These are phyloP conservation scores for Mesodorylaimus sp. DNA, from an alignment of 2,888 invertebrate genomes.

Conservation along the genomic window DNA sequence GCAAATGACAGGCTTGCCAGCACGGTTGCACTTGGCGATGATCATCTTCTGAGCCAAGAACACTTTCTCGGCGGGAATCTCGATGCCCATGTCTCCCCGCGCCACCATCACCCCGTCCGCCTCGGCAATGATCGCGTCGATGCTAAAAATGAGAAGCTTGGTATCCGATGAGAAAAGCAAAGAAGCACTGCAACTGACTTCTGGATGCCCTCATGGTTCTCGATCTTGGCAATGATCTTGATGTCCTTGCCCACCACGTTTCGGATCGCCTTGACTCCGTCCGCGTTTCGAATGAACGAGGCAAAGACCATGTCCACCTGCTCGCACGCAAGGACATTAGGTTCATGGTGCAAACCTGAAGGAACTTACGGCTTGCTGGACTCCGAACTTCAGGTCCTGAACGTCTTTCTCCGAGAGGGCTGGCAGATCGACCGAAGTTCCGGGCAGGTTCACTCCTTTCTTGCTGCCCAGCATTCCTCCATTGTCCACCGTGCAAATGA, in stretches of 20 bases:
- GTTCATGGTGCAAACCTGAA: too few relatives aligned
- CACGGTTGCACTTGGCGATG: slow-evolving; percentile 86
- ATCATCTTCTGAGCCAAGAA: slow-evolving; percentile 94
- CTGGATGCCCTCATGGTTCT: slow-evolving; percentile 88
- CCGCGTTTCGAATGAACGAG: slow-evolving; percentile 81
- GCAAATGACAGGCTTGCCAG: slow-evolving; percentile 90
- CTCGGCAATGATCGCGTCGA: slow-evolving; percentile 76
- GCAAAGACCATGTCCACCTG: slow-evolving; percentile 86
- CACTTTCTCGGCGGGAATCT: slow-evolving; percentile 84
- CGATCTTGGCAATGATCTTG: slow-evolving; percentile 90
- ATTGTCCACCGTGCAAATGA: slow-evolving; percentile 73
- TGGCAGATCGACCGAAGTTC: slow-evolving; percentile 80
- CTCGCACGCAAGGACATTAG: too few relatives aligned
- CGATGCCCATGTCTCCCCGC: slow-evolving; percentile 88
- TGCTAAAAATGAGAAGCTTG: slow-evolving; percentile 33
- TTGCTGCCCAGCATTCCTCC: slow-evolving; percentile 80
- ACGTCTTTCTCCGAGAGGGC: slow-evolving; percentile 94
- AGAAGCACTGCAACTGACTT: slow-evolving; percentile 38
- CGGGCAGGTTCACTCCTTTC: slow-evolving; percentile 91
- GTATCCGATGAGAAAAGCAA: too few relatives aligned
- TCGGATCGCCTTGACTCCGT: slow-evolving; percentile 72
- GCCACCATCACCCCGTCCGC: slow-evolving; percentile 98
- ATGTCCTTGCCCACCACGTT: slow-evolving; percentile 66
- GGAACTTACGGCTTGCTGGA: slow-evolving; percentile 17
- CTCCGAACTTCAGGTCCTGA: slow-evolving; percentile 31